phyloP scores from a whole-genome alignment of 2,888 invertebrate genomes.

The Noctua fimbriata region DNA sequence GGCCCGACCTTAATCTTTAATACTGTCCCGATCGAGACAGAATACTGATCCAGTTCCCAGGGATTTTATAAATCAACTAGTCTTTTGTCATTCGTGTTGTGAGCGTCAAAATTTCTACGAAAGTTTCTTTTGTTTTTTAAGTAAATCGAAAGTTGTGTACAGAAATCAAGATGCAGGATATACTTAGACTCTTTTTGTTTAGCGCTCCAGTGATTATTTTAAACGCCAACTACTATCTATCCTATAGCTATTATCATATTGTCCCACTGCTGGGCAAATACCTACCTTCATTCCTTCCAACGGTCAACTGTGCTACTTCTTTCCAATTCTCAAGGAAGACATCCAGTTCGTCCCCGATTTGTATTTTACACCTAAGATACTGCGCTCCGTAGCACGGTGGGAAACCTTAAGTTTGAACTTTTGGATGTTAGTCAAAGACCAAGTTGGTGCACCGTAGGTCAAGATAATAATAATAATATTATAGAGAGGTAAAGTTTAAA shows the following conservation, averaged over 20 bases:
- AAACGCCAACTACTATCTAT: neutral
- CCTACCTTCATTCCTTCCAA: neutral
- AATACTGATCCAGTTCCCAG: conserved; percentile 41
- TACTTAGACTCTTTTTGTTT: neutral
- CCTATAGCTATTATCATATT: neutral
- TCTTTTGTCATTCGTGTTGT: neutral
- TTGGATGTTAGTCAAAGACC: neutral
- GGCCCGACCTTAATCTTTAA: conserved; percentile 40
- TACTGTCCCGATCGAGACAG: conserved; percentile 2
- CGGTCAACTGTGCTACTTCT: neutral
- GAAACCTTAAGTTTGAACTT: neutral
- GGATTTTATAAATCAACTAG: conserved; percentile 34
- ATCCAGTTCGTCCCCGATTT: neutral
- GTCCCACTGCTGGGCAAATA: neutral
- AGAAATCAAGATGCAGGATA: neutral
- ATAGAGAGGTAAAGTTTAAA: neutral
- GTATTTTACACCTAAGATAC: neutral
- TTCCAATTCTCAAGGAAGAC: neutral
- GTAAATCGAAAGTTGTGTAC: neutral
- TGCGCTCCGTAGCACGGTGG: neutral
- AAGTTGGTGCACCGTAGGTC: neutral
- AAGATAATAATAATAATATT: neutral
- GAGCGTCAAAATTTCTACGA: conserved; percentile 5
- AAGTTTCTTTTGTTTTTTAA: neutral
- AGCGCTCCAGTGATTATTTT: neutral